These are phyloP conservation scores for Eristalis tenax DNA, from an alignment of 2,888 invertebrate genomes.

Conservation along the genomic window DNA sequence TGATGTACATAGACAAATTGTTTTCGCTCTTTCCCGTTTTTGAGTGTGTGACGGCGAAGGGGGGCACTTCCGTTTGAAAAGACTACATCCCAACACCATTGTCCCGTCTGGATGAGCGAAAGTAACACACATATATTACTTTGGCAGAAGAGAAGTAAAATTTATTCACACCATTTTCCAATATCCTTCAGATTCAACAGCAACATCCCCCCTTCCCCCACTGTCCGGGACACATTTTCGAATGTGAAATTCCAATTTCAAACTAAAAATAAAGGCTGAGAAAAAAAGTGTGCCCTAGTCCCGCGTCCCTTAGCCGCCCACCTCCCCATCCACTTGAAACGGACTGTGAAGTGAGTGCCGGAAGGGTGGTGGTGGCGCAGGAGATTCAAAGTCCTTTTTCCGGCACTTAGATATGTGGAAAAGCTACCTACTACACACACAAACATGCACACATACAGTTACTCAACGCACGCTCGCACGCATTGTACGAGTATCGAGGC, in stretches of 20 bases:
- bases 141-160: slow-evolving; percentile 45
- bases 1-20: slow-evolving; percentile 62
- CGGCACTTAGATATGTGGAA: slow-evolving; percentile 70
- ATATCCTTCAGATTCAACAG: background rate
- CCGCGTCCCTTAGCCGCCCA: background rate
- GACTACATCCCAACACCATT: background rate
- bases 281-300: slow-evolving; percentile 48
- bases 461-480: slow-evolving; percentile 24
- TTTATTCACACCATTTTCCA: slow-evolving; percentile 60
- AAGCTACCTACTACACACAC: slow-evolving; percentile 55
- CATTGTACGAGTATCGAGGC: background rate
- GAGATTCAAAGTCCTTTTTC: slow-evolving; percentile 68
- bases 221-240: slow-evolving; percentile 21
- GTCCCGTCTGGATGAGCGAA: slow-evolving; percentile 39
- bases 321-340: background rate
- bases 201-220: background rate
- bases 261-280: slow-evolving; percentile 30
- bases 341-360: background rate
- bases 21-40: slow-evolving; percentile 20
- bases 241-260: slow-evolving; percentile 69
- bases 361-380: background rate
- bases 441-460: slow-evolving; percentile 12
- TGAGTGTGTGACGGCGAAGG: background rate
- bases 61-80: background rate
- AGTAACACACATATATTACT: slow-evolving; percentile 50